Base-by-base conservation (phyloP, 2,113 vertebrate genomes). In the Gobio gobio region DNA sequence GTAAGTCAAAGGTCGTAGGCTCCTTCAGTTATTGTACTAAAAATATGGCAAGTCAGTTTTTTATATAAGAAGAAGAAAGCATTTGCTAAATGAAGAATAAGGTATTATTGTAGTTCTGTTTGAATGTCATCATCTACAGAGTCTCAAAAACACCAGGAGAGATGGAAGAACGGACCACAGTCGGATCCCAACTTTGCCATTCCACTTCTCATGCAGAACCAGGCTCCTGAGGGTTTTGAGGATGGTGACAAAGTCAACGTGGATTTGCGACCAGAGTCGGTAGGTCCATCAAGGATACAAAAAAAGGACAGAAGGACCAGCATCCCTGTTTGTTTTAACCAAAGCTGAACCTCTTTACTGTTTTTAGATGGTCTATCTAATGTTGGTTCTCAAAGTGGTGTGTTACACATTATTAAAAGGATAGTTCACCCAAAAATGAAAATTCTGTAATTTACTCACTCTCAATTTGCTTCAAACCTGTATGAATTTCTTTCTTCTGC, bases 201-300 rank as follows among this genome's bases (percentile, higher is more conserved):
- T 78, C 96, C 97, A 1, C 89, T 98, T 90, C 90, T 97, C 86
- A 95, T 96, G 95, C 96, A 97, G 90, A 96, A 96, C 92, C 92
- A 93, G 80, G 92, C 88, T 2, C 95, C 95, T 0, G 87, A 89
- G 1, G 95, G 95, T 2, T 96, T 90, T 29, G 96, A 97, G 89
- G 95, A 96, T 20, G 92, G 93, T 72, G 95, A 97, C 56, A 92
- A 83, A 5, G 58, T 96, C 56, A 94, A 94, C 33, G 95, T 96
- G 83, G 93, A 95, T 61, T 91, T 95, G 43, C 89, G 95, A 13
- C 95, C 95, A 12, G 94, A 95, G 87, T 94, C 94, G 83, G 95
- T 96, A 87, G 93, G 95, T 93, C n/a, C 47, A 43, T 12, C 10
- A 20, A 18, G 3, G 7, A 66, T 16, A 2, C 0, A 10, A 13